These are phyloP conservation scores for Oeneis ivallda DNA, from an alignment of 2,888 invertebrate genomes.

Conservation along the genomic window DNA sequence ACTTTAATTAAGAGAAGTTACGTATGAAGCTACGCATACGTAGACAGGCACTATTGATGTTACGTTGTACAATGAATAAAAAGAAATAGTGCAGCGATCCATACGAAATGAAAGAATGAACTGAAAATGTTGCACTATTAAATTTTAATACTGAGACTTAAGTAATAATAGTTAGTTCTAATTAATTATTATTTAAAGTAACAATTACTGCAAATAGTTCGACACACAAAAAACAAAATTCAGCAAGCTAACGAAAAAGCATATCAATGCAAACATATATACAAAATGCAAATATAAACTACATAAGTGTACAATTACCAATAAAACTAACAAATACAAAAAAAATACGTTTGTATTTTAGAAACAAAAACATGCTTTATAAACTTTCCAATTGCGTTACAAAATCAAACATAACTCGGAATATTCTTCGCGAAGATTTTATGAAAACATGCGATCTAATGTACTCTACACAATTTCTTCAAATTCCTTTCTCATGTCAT, in stretches of 20 bases:
- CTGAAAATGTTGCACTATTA: too few relatives aligned
- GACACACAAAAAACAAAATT: background rate
- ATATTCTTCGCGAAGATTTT: background rate
- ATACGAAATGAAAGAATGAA: too few relatives aligned
- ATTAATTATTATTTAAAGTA: background rate
- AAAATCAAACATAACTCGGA: conserved; percentile 14
- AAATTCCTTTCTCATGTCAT: conserved; percentile 68
- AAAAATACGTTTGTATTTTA: conserved; percentile 16
- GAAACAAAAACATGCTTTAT: conserved; percentile 25
- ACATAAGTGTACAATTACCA: background rate
- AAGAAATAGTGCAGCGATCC: background rate
- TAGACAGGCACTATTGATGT: background rate
- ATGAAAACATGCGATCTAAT: background rate
- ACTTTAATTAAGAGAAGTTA: background rate
- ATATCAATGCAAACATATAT: too few relatives aligned
- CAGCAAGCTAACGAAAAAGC: conserved; percentile 4
- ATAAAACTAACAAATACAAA: conserved; percentile 26
- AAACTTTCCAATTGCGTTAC: conserved; percentile 19
- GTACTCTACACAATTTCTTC: conserved; percentile 64
- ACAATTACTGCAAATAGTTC: background rate
- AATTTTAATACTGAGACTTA: too few relatives aligned
- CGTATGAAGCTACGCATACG: background rate
- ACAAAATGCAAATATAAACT: conserved; percentile 5
- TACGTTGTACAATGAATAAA: background rate
- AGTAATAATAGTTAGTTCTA: too few relatives aligned